A percentile compares a stretch with the other conserved stretches of the same genome.
Evolutionary conservation across 2,797 vertebrate species (phyloP).

Genomic region (Xiphophorus birchmanni): DNA sequence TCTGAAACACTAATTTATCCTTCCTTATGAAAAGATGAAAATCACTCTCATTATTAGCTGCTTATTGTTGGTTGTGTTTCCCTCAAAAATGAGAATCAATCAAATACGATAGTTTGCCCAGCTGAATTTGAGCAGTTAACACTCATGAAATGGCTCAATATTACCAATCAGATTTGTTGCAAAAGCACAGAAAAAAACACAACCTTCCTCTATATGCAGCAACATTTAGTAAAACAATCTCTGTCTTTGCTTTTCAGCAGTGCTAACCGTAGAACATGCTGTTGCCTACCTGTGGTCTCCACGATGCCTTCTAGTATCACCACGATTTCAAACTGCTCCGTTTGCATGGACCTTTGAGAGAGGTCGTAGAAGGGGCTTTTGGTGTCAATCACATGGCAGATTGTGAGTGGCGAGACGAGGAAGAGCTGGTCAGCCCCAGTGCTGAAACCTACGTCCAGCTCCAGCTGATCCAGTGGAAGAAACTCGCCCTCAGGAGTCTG

Average conservation of each 20-base stretch:
- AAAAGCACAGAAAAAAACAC: slow-evolving; percentile 18
- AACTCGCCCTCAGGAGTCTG: slow-evolving; percentile 99
- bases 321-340: slow-evolving; percentile 98
- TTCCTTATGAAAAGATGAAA: slow-evolving; percentile 27
- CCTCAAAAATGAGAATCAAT: slow-evolving; percentile 61
- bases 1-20: slow-evolving; percentile 34
- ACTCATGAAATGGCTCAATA: slow-evolving; percentile 21
- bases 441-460: slow-evolving; percentile 98
- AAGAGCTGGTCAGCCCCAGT: slow-evolving; percentile 99
- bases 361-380: slow-evolving; percentile 99
- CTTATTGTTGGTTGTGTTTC: slow-evolving; percentile 29
- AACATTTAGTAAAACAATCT: slow-evolving; percentile 14
- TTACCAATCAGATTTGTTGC: slow-evolving; percentile 16
- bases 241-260: background rate
- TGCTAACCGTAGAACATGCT: slow-evolving; percentile 13
- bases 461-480: slow-evolving; percentile 97
- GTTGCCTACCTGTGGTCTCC: slow-evolving; percentile 94
- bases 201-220: background rate
- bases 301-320: slow-evolving; percentile 99
- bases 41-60: slow-evolving; percentile 39
- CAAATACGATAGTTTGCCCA: slow-evolving; percentile 38
- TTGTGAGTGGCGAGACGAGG: slow-evolving; percentile 98
- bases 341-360: slow-evolving; percentile 97
- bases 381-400: slow-evolving; percentile 98
- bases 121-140: slow-evolving; percentile 44